These are phyloP conservation scores for Otus sunia DNA, from an alignment of 2,113 vertebrate species.

Conservation along the genomic window DNA sequence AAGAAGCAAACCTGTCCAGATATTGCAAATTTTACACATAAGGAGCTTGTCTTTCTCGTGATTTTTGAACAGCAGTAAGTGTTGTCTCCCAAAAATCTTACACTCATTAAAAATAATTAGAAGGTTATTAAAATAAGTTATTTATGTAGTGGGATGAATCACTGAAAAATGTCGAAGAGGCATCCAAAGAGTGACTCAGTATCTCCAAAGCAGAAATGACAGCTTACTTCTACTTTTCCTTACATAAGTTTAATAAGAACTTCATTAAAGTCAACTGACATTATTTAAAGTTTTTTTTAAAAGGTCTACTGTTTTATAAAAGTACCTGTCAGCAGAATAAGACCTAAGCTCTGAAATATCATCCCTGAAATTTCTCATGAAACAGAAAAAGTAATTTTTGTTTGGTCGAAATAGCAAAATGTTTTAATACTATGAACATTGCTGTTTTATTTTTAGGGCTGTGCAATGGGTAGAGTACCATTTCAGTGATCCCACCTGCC, in stretches of 20 bases:
- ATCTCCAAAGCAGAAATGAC: not conserved
- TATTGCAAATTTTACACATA: not conserved
- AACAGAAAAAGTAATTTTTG: not conserved
- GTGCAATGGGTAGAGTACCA: not conserved
- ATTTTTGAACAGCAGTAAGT: not conserved
- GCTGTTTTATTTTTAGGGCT: not conserved
- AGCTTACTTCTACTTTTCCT: conserved; percentile 8
- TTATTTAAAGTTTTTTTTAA: not conserved
- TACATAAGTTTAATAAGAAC: not conserved
- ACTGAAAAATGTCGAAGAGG: not conserved
- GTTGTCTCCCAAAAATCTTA: not conserved
- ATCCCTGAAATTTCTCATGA: not conserved
- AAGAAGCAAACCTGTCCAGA: not conserved
- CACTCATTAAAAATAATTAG: not conserved
- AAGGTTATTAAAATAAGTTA: not conserved
- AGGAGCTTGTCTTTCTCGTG: not conserved
- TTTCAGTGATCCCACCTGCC: not conserved
- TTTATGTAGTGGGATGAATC: not conserved
- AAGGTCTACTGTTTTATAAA: not conserved
- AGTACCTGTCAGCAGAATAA: not conserved
- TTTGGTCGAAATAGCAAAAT: not conserved
- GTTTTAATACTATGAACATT: not conserved
- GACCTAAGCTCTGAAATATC: not conserved
- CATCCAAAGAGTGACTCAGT: not conserved
- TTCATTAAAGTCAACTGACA: not conserved